Conservation (phyloP, 2,888 invertebrate species). For the Conus canariensis region DNA sequence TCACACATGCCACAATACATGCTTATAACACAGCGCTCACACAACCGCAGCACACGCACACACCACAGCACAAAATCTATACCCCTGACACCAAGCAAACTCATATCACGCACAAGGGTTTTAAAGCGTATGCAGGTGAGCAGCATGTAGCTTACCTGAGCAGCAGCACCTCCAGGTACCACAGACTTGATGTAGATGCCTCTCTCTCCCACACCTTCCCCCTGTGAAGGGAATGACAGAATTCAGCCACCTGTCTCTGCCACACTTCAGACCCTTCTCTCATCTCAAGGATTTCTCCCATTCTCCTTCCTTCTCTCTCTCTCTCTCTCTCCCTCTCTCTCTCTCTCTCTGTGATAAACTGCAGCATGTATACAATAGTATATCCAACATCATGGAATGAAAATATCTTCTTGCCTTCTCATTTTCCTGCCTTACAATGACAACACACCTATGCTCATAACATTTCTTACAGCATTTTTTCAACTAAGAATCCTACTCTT, state of each 20-base stretch:
- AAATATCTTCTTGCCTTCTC: neutral
- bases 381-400: neutral
- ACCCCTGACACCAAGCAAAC: too few species aligned
- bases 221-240: conserved; percentile 80
- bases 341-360: too few species aligned
- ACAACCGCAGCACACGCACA: too few species aligned
- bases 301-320: neutral
- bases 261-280: neutral
- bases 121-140: too few species aligned
- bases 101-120: too few species aligned
- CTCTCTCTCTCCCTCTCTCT: neutral
- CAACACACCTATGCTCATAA: too few species aligned
- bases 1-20: too few species aligned
- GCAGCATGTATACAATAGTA: too few species aligned
- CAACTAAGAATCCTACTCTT: too few species aligned
- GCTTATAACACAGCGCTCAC: too few species aligned
- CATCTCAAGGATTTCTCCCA: neutral
- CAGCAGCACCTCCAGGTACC: conserved; percentile 86
- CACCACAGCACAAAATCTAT: too few species aligned
- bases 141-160: conserved; percentile 74
- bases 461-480: too few species aligned
- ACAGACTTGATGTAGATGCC: conserved; percentile 99
- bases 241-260: neutral
- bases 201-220: conserved; percentile 88
- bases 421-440: neutral